Evolutionary conservation across 1,140 invertebrate species (phyloP), one percentile per base, ranked within the genome.

Genomic region (Sarcophaga peregrina): DNA sequence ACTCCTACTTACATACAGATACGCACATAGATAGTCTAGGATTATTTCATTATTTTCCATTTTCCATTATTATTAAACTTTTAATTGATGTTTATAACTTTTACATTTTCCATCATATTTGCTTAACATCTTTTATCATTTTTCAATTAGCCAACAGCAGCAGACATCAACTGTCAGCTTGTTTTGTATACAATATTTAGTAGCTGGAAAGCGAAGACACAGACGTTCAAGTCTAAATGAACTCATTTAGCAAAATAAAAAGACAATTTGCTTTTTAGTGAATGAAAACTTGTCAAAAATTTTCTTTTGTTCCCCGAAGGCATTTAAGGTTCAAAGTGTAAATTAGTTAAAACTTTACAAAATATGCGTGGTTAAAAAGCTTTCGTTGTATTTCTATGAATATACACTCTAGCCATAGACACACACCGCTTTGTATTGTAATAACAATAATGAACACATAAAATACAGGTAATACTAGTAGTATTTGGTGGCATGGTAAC

Each of bases 71-170:
- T 37, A 68, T 68, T 68, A 68, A 68, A 68, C 62, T 68, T 68
- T 68, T 68, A 68, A 68, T 68, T 68, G 62, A 68, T 25, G 15
- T 68, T 68, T 68, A 20, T 25, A 68, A 68, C 62, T 68, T 68
- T 58, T 15, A 9, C 62, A 25, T 68, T 68, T 37, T 68, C 17
- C 5, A 68, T 8, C 20, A 68, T 68, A 20, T 25, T 68, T 37
- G 25, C 25, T 37, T 37, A 37, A 4, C 25, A 37, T 37, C 25
- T 68, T 8, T 68, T 68, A 3, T 68, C 20, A 9, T 37, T 37
- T 37, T 37, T 37, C 25, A 37, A 37, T 37, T 37, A 37, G 25
- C 25, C 25, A 37, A 37, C 25, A 37, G 25, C 25, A 37, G 25
- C 25, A 37, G 25, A 37, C 62, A 9, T 20, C 58, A 20, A 20